Evolutionary conservation across 1,140 invertebrate genomes (phyloP), one percentile per base, ranked within the genome.

Genomic region (Camponotus floridanus): DNA sequence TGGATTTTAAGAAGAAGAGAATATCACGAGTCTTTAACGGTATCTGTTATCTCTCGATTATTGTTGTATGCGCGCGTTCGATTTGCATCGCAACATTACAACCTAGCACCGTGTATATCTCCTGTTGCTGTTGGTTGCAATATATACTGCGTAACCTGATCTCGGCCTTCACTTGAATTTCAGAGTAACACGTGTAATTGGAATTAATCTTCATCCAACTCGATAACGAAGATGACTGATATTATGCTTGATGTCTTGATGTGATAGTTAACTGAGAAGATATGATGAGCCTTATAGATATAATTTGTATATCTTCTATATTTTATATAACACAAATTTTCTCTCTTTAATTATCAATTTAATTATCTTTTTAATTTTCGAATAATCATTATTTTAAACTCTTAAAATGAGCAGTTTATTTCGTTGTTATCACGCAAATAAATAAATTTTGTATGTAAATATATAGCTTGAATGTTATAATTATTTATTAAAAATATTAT

Each of bases 151-250:
- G 61, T 45, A 64, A 79, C 59, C 59, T 5, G 81, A 85, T 85
- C 81, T 85, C 48, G 62, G 42, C 73, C 61, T 85, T 85, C 81
- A 65, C 81, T 78, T 78, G 81, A 85, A 85, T 85, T 85, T 85
- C 81, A 85, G 26, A 65, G 45, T 65, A 76, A 61, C 65, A 59
- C 61, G 57, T 70, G 73, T 88, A 88, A 89, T 88, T 84, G 79
- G 78, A 89, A 89, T 85, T 87, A 86, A 84, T 86, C 74, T 62
- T 42, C 55, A 59, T 39, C 85, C 64, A 79, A 86, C 73, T 85
- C 79, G 85, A 89, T 85, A 78, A 80, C 74, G 79, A 87, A 85
- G 79, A 89, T 76, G 74, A 90, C 74, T 79, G 68, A 51, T 70
- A 55, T 31, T 57, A 31, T 68, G 51, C 65, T 68, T 87, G 42